phyloP scores from a whole-genome alignment of 2,888 invertebrate genomes.

The Chydorus sphaericus region DNA sequence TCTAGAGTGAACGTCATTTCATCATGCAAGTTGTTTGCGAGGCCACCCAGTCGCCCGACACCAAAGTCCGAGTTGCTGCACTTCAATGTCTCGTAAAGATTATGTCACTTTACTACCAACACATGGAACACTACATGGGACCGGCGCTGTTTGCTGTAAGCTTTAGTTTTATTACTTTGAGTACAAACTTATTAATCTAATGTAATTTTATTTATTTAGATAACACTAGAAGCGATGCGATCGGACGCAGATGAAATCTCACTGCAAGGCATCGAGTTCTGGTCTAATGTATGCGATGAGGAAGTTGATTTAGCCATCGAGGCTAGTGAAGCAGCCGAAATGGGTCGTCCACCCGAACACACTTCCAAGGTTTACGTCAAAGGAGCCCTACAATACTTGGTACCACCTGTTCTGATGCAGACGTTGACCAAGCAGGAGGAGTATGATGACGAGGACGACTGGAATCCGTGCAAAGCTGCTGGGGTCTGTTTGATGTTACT shows the following conservation, averaged over 20 bases:
- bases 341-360: constrained; percentile 81
- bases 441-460: constrained; percentile 94
- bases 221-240: constrained; percentile 96
- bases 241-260: constrained; percentile 90
- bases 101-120: constrained; percentile 93
- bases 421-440: constrained; percentile 94
- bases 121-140: constrained; percentile 99
- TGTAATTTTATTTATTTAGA: no score
- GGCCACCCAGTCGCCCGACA: constrained; percentile 85
- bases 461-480: constrained; percentile 99
- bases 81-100: constrained; percentile 97
- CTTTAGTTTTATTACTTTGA: no score
- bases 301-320: constrained; percentile 92
- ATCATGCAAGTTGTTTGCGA: constrained; percentile 99
- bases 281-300: constrained; percentile 99
- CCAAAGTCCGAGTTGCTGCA: constrained; percentile 87
- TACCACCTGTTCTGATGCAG: constrained; percentile 88
- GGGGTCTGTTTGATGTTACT: constrained; percentile 96
- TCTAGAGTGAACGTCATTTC: constrained; percentile 78
- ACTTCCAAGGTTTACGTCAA: constrained; percentile 95
- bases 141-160: constrained; percentile 82
- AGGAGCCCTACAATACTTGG: constrained; percentile 86
- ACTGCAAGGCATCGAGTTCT: constrained; percentile 98
- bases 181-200: no score
- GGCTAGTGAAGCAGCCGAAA: constrained; percentile 83